These are phyloP conservation scores for Halcyon leucocephala DNA, from an alignment of 2,797 vertebrate species.

Conservation along the genomic window DNA sequence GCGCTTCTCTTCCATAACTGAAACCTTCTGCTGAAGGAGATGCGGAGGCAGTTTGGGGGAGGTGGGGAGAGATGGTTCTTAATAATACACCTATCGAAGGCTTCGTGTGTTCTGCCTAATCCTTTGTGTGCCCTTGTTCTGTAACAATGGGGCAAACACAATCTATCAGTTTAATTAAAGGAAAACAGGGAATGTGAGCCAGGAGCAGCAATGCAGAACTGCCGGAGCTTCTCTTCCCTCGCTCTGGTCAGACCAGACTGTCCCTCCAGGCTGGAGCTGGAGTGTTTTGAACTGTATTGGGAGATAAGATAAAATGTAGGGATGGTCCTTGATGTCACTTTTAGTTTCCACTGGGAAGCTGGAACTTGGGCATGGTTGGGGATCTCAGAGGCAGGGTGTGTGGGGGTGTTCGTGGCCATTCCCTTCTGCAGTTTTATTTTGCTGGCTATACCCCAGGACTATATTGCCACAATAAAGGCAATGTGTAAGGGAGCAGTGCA, in stretches of 20 bases:
- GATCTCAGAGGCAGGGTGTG: background rate
- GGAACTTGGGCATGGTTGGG: background rate
- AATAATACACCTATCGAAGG: background rate
- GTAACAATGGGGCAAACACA: background rate
- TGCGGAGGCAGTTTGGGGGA: background rate
- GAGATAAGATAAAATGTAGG: background rate
- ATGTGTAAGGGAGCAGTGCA: background rate
- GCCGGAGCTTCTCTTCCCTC: background rate
- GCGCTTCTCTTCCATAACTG: background rate
- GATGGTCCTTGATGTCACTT: background rate
- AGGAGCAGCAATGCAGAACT: background rate
- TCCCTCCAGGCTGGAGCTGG: background rate
- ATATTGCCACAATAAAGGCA: background rate
- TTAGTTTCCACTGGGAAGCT: background rate
- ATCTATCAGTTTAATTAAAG: background rate
- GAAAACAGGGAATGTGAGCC: background rate
- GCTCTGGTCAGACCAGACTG: background rate
- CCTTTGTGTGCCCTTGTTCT: constrained; percentile 5
- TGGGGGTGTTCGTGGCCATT: rapidly evolving
- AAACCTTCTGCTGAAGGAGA: background rate
- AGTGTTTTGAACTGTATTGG: background rate
- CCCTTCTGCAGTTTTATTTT: background rate
- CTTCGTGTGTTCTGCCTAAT: background rate
- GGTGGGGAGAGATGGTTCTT: background rate
- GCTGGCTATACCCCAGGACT: background rate